Base-by-base conservation (phyloP, 2,797 vertebrate species). In the Sebastes kiyomatsui region DNA sequence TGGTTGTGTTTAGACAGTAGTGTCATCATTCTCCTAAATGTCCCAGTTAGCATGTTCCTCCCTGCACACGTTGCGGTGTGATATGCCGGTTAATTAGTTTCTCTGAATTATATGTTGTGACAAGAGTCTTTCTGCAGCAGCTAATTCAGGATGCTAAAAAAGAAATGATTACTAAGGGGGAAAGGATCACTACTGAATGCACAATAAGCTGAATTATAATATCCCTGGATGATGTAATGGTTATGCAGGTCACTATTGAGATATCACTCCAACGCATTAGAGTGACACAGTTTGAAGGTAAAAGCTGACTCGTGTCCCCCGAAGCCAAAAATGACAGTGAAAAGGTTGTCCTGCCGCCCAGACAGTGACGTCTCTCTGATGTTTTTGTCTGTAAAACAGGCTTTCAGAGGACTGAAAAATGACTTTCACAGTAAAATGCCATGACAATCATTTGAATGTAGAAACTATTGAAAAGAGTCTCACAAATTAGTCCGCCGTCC, bases 301-400 rank as follows among this genome's bases (percentile, higher is more conserved):
- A 72, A 80, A 75, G 35, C 75, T 77, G 67, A 65, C 68, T 78
- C 12, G 11, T 59, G 77, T 80, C 56, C 67, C 71, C 74, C 62
- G 5, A 59, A 64, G 84, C 67, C 16, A 49, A 14, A 85, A 67
- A 79, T 25, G 56, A 77, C 52, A 72, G 52, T 12, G 22, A 68
- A 32, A 42, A 72, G 46, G 23, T 77, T 46, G 81, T 67, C 22
- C 54, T 72, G 35, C 16, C 55, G 75, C 66, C 13, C 60, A 58
- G 73, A 71, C 64, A 13, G 9, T 62, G 68, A 75, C 18, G n/a
- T 75, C 25, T n/a, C 75, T 76, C 71, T 85, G 77, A 88, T 81
- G 56, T 74, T 77, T 64, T 56, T 69, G 28, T 74, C 79, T 52
- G 71, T 72, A 16, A 83, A 75, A 77, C 20, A 68, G 20, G 52